These are phyloP conservation scores for Diabrotica virgifera DNA, from an alignment of 1,140 invertebrate genomes.

Conservation along the genomic window DNA sequence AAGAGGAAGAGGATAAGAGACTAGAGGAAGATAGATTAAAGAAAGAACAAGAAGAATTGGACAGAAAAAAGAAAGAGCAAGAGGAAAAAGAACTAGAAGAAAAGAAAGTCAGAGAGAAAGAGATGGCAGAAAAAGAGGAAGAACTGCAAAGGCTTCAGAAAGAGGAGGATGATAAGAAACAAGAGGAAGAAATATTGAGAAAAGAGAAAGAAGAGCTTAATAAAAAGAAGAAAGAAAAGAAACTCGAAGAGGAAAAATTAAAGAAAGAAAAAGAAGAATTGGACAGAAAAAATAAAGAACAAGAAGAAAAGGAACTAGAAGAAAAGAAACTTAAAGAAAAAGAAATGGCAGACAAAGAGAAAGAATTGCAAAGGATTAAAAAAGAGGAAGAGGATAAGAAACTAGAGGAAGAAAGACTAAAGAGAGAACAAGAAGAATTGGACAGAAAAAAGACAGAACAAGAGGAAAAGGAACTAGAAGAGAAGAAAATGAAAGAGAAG, in stretches of 20 bases:
- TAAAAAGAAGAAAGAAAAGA: too few species aligned
- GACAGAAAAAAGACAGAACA: conserved; percentile 8
- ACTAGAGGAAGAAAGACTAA: background rate
- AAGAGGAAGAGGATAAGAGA: conserved; percentile 6
- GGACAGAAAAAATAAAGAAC: background rate
- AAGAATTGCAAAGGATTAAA: background rate
- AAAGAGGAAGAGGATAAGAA: background rate
- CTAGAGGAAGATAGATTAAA: background rate
- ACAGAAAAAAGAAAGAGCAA: conserved; percentile 9
- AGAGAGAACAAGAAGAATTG: background rate
- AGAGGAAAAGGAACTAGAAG: background rate
- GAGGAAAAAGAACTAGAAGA: conserved; percentile 5
- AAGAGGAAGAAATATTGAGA: too few species aligned
- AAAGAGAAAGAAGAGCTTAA: background rate
- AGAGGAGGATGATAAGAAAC: too few species aligned
- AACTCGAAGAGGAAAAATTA: too few species aligned
- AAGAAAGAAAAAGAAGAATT: too few species aligned
- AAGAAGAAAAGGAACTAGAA: background rate
- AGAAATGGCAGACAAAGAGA: background rate
- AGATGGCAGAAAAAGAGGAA: conserved; percentile 4
- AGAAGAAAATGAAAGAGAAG: too few species aligned
- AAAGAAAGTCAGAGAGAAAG: background rate
- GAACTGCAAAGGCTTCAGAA: background rate
- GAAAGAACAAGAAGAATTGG: background rate
- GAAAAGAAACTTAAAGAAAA: background rate